A percentile compares a stretch with the other conserved stretches of the same genome.
These are phyloP conservation scores for Choloepus didactylus DNA, from an alignment of 2,797 vertebrate genomes.

Conservation along the genomic window DNA sequence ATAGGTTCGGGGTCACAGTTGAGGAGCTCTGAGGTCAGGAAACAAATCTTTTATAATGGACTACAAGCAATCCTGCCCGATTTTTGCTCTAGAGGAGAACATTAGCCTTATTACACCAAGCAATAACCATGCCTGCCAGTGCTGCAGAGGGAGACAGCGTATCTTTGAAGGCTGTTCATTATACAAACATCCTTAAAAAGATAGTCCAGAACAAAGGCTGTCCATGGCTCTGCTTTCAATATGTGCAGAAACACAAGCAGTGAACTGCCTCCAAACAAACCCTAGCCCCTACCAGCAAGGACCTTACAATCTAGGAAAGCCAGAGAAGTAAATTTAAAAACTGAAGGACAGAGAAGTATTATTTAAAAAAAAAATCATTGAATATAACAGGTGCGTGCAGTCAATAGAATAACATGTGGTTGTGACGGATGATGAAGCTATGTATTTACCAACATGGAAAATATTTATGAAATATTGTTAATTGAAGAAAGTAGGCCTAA, in stretches of 20 bases:
- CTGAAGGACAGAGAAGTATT: neutral
- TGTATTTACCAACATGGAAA: neutral
- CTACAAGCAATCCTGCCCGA: neutral
- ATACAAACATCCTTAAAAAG: neutral
- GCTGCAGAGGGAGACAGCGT: neutral
- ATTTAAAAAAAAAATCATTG: neutral
- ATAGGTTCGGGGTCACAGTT: neutral
- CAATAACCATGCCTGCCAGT: neutral
- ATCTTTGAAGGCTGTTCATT: neutral
- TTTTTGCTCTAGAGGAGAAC: neutral
- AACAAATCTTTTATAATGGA: neutral
- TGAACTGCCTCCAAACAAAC: neutral
- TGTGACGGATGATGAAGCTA: neutral
- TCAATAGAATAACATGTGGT: neutral
- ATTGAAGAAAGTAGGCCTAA: conserved; percentile 3
- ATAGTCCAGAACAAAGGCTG: neutral
- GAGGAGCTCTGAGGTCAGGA: neutral
- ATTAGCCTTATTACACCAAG: neutral
- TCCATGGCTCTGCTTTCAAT: neutral
- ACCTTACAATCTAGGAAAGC: neutral
- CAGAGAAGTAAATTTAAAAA: neutral
- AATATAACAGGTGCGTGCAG: neutral
- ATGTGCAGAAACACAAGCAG: neutral
- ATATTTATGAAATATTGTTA: neutral
- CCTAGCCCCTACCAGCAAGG: neutral